A percentile compares a stretch with the other conserved stretches of the same genome.
Evolutionary conservation across 2,797 vertebrate species (phyloP).

Genomic region (Acridotheres tristis): DNA sequence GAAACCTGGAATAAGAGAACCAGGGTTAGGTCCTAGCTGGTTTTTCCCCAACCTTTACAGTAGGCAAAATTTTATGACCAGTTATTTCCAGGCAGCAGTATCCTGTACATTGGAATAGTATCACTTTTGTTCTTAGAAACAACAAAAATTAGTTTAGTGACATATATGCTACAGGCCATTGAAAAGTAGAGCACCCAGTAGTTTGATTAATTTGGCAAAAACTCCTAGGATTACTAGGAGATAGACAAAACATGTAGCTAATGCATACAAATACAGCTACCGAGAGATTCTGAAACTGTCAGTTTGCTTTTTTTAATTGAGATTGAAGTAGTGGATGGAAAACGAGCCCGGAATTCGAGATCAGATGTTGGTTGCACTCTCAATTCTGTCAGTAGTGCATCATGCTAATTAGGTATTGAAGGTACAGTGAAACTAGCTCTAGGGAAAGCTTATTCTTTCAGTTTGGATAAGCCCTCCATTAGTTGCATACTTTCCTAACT

Average conservation of each 20-base stretch:
- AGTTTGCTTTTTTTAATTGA: neutral
- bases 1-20: neutral
- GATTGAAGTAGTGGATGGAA: neutral
- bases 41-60: neutral
- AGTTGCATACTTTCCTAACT: neutral
- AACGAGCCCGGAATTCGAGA: neutral
- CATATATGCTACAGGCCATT: fast-evolving
- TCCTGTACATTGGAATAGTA: neutral
- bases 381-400: neutral
- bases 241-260: neutral
- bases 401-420: neutral
- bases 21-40: neutral
- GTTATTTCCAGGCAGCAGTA: neutral
- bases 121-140: neutral
- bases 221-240: neutral
- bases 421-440: neutral
- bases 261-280: neutral
- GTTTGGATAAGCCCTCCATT: neutral
- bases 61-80: neutral
- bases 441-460: neutral
- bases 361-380: neutral
- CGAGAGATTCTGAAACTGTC: neutral
- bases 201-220: neutral
- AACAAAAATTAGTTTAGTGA: neutral
- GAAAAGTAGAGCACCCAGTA: neutral